Conservation (phyloP, 2,113 vertebrate species). For the Nycticryphes semicollaris region DNA sequence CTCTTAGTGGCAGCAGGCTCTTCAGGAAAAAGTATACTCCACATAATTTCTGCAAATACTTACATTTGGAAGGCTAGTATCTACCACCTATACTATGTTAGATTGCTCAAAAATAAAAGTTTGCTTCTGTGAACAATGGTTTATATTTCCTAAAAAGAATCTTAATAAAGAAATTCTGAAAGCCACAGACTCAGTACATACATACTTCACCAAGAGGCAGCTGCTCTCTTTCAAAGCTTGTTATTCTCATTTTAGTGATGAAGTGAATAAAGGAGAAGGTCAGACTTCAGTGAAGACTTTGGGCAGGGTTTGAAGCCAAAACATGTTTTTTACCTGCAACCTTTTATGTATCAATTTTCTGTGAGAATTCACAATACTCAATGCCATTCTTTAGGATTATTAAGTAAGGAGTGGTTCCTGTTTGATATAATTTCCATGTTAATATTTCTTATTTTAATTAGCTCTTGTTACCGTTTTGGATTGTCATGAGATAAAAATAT, state of each 20-base stretch:
- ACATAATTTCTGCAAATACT: neutral
- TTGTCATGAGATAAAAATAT: neutral
- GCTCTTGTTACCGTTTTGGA: neutral
- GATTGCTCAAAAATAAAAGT: neutral
- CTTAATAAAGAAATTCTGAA: neutral
- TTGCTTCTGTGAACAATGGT: neutral
- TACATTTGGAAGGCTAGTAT: neutral
- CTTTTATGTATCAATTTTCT: neutral
- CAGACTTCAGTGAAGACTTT: neutral
- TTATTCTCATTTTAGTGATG: neutral
- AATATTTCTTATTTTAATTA: constrained; percentile 29
- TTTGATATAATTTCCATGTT: neutral
- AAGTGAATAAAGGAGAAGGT: neutral
- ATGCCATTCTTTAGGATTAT: neutral
- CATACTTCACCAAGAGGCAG: neutral
- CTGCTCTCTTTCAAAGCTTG: neutral
- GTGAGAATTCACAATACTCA: neutral
- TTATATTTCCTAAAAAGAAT: neutral
- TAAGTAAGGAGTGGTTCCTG: neutral
- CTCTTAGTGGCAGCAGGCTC: neutral
- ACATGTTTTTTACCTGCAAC: neutral
- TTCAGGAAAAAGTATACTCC: neutral
- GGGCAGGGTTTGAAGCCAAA: neutral
- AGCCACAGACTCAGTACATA: neutral
- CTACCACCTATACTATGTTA: neutral